Conservation (phyloP, 2,113 vertebrate genomes). For the Butorides virescens region DNA sequence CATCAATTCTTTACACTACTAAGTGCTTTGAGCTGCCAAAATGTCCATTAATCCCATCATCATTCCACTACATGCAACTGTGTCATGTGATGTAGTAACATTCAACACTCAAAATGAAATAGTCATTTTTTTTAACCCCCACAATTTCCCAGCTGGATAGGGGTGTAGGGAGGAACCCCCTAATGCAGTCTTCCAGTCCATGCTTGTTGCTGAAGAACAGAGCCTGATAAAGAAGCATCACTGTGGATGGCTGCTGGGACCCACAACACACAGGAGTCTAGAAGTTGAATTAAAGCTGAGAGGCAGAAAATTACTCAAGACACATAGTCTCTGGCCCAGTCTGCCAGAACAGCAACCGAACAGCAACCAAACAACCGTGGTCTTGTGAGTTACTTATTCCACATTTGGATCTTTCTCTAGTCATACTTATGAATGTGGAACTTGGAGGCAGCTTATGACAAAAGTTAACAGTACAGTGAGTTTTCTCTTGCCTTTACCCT, state of each 20-base stretch:
- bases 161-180: neutral
- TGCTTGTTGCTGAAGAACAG: neutral
- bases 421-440: neutral
- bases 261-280: neutral
- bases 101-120: neutral
- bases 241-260: neutral
- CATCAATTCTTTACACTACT: neutral
- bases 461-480: neutral
- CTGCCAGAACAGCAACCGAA: neutral
- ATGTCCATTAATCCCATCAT: neutral
- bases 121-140: neutral
- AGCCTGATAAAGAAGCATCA: neutral
- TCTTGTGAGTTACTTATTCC: neutral
- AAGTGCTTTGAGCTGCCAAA: neutral
- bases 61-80: neutral
- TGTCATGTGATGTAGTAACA: neutral
- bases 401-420: neutral
- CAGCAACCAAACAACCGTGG: neutral
- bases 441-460: neutral
- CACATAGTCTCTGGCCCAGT: neutral
- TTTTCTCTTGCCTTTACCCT: neutral
- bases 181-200: neutral
- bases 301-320: neutral
- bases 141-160: neutral
- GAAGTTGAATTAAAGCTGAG: neutral